Evolutionary conservation across 2,113 vertebrate species (phyloP).

Genomic region (Lepus americanus): DNA sequence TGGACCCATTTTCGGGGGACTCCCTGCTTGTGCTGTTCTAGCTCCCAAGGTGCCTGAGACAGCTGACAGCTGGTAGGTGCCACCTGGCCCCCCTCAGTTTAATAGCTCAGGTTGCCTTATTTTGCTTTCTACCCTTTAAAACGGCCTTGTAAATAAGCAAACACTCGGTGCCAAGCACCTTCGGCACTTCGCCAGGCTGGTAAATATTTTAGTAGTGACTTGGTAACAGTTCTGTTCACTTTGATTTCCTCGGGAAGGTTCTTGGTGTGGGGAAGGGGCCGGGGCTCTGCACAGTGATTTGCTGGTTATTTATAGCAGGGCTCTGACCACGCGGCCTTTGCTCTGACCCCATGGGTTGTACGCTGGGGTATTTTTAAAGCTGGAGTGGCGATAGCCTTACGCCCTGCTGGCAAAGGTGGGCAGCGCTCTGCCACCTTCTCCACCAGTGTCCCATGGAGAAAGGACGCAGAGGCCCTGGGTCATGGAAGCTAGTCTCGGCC

Average conservation of each 20-base stretch:
- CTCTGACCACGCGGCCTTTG: conserved; percentile 60
- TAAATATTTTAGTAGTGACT: conserved; percentile 85
- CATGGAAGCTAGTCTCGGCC: neutral
- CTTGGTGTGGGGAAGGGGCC: conserved; percentile 75
- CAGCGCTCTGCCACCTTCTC: neutral
- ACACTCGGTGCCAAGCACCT: conserved; percentile 83
- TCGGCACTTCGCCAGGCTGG: conserved; percentile 80
- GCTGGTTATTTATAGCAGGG: conserved; percentile 55
- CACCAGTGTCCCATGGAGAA: neutral
- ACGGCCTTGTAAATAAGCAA: conserved; percentile 85
- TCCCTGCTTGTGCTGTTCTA: fast-evolving
- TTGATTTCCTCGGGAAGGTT: conserved; percentile 82
- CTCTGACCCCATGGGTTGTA: neutral
- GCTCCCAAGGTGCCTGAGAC: neutral
- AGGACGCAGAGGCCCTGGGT: neutral
- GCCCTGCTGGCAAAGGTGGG: neutral
- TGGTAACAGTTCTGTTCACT: conserved; percentile 83
- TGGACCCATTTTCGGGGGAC: neutral
- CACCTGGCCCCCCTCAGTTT: conserved; percentile 63
- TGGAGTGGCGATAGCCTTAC: neutral
- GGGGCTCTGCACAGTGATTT: neutral
- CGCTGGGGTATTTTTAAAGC: conserved; percentile 68
- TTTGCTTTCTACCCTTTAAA: conserved; percentile 83
- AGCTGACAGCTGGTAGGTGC: conserved; percentile 69
- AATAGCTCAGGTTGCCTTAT: conserved; percentile 76